Percentiles rank a stretch among this genome's conserved stretches.
These are phyloP conservation scores for Ammodytes marinus DNA, from an alignment of 2,113 vertebrate species.

Conservation along the genomic window DNA sequence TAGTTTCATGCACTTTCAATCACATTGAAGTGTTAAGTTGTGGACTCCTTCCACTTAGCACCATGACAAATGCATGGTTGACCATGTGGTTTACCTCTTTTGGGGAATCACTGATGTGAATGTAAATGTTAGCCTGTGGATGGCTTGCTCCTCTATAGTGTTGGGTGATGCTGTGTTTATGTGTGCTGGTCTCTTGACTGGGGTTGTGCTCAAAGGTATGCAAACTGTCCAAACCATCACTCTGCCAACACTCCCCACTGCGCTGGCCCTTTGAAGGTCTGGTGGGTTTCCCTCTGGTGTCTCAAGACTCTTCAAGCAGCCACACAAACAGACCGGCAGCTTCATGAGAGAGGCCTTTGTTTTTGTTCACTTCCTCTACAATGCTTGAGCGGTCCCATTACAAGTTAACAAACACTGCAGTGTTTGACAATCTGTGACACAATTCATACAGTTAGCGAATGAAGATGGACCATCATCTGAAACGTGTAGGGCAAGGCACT, in stretches of 20 bases:
- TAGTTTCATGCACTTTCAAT: not conserved
- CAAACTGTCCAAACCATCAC: slow-evolving; percentile 78
- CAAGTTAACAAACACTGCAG: slow-evolving; percentile 56
- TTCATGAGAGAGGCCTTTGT: slow-evolving; percentile 68
- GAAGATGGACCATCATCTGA: slow-evolving; percentile 34
- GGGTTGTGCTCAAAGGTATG: slow-evolving; percentile 47
- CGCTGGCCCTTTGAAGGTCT: slow-evolving; percentile 73
- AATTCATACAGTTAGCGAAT: slow-evolving; percentile 23
- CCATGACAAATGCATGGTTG: not conserved
- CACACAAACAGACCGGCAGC: slow-evolving; percentile 64
- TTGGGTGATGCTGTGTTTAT: slow-evolving; percentile 42
- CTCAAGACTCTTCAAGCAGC: slow-evolving; percentile 66
- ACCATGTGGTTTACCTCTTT: too few species aligned
- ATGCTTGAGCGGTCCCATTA: not conserved
- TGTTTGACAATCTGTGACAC: slow-evolving; percentile 32
- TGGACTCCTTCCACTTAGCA: not conserved
- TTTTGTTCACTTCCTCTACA: slow-evolving; percentile 46
- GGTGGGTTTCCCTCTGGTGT: slow-evolving; percentile 74
- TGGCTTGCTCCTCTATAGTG: slow-evolving; percentile 5
- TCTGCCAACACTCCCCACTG: slow-evolving; percentile 70
- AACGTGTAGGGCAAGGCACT: slow-evolving; percentile 14
- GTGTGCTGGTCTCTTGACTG: slow-evolving; percentile 42
- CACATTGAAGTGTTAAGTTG: not conserved
- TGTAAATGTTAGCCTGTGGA: not conserved
- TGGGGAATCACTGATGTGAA: not conserved